A percentile compares a stretch with the other conserved stretches of the same genome.
Evolutionary conservation across 1,140 invertebrate species (phyloP).

Genomic region (Cheumatopsyche charites): DNA sequence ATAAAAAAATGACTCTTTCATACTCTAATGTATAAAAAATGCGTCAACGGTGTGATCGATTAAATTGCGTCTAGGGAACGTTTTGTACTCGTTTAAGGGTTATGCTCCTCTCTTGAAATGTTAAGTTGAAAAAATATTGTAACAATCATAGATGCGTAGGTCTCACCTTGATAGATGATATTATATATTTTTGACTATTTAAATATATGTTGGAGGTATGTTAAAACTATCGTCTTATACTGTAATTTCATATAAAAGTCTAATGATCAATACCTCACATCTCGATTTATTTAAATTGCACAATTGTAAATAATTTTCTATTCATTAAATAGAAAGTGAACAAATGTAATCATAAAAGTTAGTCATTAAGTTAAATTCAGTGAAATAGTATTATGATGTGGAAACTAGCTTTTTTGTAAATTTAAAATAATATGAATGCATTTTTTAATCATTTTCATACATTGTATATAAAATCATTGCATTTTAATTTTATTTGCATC

Average conservation of each 20-base stretch:
- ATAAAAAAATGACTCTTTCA: constrained; percentile 21
- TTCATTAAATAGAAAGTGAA: constrained; percentile 19
- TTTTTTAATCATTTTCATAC: not conserved
- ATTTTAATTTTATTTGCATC: not conserved
- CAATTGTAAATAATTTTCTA: constrained; percentile 27
- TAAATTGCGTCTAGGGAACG: not conserved
- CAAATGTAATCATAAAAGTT: not conserved
- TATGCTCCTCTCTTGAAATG: not conserved
- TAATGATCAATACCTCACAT: constrained; percentile 14
- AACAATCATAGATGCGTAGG: constrained; percentile 25
- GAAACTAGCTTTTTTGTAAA: not conserved
- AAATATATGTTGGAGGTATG: constrained; percentile 6
- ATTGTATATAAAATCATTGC: no score
- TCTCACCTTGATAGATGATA: constrained; percentile 16
- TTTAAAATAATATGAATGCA: not conserved
- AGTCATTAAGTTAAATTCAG: not conserved
- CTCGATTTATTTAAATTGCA: constrained; percentile 23
- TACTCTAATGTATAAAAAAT: constrained; percentile 19
- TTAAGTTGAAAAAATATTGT: constrained; percentile 10
- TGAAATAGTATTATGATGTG: constrained; percentile 1
- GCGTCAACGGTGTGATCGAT: constrained; percentile 15
- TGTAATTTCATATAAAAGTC: constrained; percentile 30
- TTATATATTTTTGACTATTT: constrained; percentile 24
- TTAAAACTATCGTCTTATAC: constrained; percentile 12
- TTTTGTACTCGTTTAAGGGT: not conserved